Evolutionary conservation across 2,888 invertebrate species (phyloP).

Genomic region (Pomacea canaliculata): DNA sequence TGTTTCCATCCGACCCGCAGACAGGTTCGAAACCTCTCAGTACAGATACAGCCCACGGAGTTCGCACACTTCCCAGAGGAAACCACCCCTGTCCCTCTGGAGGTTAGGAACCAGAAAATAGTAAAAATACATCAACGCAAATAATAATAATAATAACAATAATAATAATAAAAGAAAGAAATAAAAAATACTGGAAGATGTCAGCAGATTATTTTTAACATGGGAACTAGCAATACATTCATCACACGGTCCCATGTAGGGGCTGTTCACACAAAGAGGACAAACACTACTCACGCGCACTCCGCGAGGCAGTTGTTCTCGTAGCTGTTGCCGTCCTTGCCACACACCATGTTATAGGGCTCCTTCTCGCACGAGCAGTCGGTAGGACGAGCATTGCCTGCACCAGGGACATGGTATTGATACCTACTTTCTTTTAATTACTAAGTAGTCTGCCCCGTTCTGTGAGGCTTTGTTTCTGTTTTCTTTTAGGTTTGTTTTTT

Average conservation of each 20-base stretch:
- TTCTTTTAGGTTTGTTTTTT: no score
- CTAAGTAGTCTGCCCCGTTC: no score
- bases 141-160: no score
- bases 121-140: no score
- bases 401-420: background rate
- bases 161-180: no score
- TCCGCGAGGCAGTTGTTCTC: constrained; percentile 16
- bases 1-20: constrained; percentile 18
- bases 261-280: no score
- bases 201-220: no score
- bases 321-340: constrained; percentile 10
- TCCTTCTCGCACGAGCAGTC: constrained; percentile 23
- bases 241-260: no score
- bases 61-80: constrained; percentile 6
- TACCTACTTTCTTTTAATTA: no score
- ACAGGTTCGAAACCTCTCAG: constrained; percentile 13
- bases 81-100: background rate
- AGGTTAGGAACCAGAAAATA: background rate
- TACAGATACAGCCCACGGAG: constrained; percentile 20
- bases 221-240: no score
- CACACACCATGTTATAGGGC: constrained; percentile 8
- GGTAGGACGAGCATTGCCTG: constrained; percentile 12
- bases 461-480: no score
- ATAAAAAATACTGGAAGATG: no score
- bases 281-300: constrained; percentile 5